Base-by-base conservation (phyloP, 2,888 invertebrate genomes). In the Melanostoma scalare region DNA sequence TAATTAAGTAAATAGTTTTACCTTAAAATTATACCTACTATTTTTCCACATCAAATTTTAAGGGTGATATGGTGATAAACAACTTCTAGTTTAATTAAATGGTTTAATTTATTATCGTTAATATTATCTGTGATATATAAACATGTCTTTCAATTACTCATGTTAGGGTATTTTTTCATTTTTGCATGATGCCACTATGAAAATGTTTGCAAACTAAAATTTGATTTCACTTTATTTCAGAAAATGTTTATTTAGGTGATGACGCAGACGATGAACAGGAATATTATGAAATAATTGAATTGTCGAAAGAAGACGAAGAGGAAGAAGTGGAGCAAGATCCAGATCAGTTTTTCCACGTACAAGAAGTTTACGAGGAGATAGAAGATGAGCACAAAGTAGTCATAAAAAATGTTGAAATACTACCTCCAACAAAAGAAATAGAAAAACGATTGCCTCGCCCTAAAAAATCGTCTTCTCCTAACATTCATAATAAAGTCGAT, bases 321-420 rank as follows among this genome's bases (percentile, higher is more conserved):
- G 42, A 30, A 4, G 2, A 36, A 33, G 9, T 20, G 20, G 20
- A 20, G 1, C 20, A 20, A 20, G 20, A 20, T 20, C 20, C 20
- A 20, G 20, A 20, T 20, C 20, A 20, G 20, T 20, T 20, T 20
- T 20, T 20, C 20, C 20, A 20, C 1, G 20, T n/a, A 4, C 46
- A 46, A 46, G 10, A 4, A 48, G 2, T 48, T 20, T 20, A 20
- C 20, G 48, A 48, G 8, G 48, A 48, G 31, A 20, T 6, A 6
- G 6, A 5, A 4, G n/a, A 2, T 4, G 20, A 30, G 2, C 40
- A 63, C 8, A 71, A 65, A 31, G 56, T 72, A n/a, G 36, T 65
- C 6, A 77, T 72, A 9, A 8, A 53, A 63, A 63, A 53, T 1
- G 38, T 65, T 65, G 63, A 77, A 50, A 72, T 77, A 52, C 8